phyloP scores from a whole-genome alignment of 2,113 vertebrate genomes.

The Salvelinus fontinalis region DNA sequence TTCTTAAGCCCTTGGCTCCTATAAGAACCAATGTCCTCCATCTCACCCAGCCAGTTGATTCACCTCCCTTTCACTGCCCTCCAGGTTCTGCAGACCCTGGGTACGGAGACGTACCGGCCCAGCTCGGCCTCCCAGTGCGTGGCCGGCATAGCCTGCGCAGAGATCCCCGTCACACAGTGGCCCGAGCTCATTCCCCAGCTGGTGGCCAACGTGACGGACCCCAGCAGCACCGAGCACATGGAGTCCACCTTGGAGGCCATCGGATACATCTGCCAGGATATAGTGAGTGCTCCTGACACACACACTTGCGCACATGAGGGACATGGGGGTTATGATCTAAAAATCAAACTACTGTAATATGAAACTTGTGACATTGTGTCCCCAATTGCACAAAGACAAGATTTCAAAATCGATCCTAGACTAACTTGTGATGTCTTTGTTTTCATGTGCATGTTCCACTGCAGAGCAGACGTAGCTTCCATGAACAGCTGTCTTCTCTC shows the following conservation, averaged over 20 bases:
- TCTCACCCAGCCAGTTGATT: not conserved
- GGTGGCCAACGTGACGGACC: slow-evolving; percentile 93
- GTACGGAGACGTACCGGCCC: slow-evolving; percentile 95
- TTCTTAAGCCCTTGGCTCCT: too few relatives aligned
- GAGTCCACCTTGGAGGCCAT: slow-evolving; percentile 98
- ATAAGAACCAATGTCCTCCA: not conserved
- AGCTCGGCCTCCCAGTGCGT: slow-evolving; percentile 98
- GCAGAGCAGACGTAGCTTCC: not conserved
- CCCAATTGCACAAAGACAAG: too few relatives aligned
- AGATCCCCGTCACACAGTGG: slow-evolving; percentile 97
- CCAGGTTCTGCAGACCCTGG: slow-evolving; percentile 94
- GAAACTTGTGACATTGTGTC: too few relatives aligned
- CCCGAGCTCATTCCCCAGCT: slow-evolving; percentile 95
- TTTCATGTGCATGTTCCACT: not conserved
- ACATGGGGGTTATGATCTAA: not conserved
- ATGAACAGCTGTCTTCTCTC: too few relatives aligned
- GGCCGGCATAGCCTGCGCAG: slow-evolving; percentile 94
- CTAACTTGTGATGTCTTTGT: not conserved
- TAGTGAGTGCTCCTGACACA: slow-evolving; percentile 79
- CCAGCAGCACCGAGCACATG: slow-evolving; percentile 97
- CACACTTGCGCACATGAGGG: not conserved
- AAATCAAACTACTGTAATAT: not conserved
- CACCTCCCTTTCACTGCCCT: not conserved
- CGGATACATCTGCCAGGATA: slow-evolving; percentile 99
- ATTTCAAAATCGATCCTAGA: not conserved